Conservation (phyloP, 2,113 vertebrate species). For the Eretmodus cyanostictus region DNA sequence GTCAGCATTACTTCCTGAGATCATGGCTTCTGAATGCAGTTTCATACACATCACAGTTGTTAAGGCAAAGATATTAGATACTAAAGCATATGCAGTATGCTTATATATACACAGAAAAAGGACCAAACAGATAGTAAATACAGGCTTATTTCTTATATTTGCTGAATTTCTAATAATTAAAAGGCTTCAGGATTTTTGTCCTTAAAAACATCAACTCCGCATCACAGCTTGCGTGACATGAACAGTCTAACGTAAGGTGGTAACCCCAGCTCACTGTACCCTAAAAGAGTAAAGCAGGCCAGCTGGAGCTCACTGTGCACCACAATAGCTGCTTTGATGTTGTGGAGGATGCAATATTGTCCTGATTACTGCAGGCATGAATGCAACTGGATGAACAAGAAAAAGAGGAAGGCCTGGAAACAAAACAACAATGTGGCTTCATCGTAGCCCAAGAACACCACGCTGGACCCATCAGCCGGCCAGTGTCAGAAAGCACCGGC, state of each 20-base stretch:
- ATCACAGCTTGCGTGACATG: neutral
- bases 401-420: conserved; percentile 50
- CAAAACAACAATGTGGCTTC: conserved; percentile 54
- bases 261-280: neutral
- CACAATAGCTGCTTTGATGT: neutral
- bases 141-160: neutral
- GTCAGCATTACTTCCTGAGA: neutral
- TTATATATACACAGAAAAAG: neutral
- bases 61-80: neutral
- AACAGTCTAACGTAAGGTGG: neutral
- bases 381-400: conserved; percentile 76
- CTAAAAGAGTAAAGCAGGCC: conserved; percentile 42
- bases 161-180: neutral
- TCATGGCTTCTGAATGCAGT: too few species aligned
- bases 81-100: neutral
- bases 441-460: conserved; percentile 24
- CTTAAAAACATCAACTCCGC: neutral
- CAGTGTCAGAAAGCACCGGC: conserved; percentile 44
- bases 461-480: conserved; percentile 61
- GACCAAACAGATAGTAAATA: neutral
- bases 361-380: conserved; percentile 67
- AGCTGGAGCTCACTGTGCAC: conserved; percentile 49
- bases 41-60: neutral
- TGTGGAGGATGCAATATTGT: conserved; percentile 25
- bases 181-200: neutral